Evolutionary conservation across 2,888 invertebrate genomes (phyloP), one percentile per base, ranked within the genome.

Genomic region (Nysson spinosus): DNA sequence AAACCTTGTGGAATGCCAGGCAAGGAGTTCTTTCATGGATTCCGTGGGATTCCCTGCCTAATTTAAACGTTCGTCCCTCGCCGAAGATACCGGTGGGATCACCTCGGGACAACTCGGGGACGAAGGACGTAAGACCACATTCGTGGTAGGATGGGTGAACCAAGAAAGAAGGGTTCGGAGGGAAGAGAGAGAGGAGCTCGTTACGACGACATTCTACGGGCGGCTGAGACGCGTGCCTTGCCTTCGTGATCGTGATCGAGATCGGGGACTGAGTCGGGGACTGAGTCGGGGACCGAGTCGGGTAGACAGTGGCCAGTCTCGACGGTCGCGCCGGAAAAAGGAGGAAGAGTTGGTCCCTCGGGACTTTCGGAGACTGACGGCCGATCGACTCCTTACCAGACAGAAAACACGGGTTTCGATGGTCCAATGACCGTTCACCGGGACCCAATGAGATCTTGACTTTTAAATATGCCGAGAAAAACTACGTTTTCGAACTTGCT

Each of bases 201-300:
- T 86, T 87, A 86, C 85, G 84, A 83, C 83, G 85, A 81, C 86
- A 86, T 86, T 86, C 85, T 85, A 78, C 80, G 75, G 79, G 72
- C 81, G 79, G n/a, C n/a, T n/a, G n/a, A 82, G 84, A 85, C 86
- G 86, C 86, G 86, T 87, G 86, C 85, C 86, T 84, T 85, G 86
- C 86, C 83, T 87, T 82, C 84, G 75, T 82, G 85, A 87, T 87
- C 83, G 83, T 74, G 73, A 81, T 76, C 79, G 68, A 77, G 69
- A 69, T 69, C 67, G 40, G 55, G 61, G 43, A 54, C 51, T 32
- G 56, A 46, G 32, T n/a, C 17, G 37, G 55, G 58, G 62, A 30
- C 49, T 55, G 58, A 51, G 55, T 63, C 49, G 50, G 58, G 60
- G 56, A 61, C 54, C 51, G 14, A 67, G 57, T n/a, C n/a, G n/a